Evolutionary conservation across 2,797 vertebrate genomes (phyloP).

Genomic region (Cryptoblepharus egeriae): DNA sequence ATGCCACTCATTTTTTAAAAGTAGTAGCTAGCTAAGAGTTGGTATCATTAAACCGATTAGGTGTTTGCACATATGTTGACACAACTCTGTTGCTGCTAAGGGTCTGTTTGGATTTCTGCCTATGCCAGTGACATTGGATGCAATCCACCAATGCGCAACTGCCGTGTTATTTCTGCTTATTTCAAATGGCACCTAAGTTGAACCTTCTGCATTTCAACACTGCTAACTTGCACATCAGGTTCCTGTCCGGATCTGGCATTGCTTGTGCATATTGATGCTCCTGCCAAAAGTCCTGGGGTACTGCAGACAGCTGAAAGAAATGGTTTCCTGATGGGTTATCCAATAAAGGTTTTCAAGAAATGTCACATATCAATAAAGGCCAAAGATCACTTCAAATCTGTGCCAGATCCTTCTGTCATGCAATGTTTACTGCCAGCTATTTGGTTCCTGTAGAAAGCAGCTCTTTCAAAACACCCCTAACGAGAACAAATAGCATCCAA

Average conservation of each 20-base stretch:
- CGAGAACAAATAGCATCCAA: constrained; percentile 41
- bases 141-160: neutral
- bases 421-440: constrained; percentile 47
- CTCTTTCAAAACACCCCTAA: constrained; percentile 44
- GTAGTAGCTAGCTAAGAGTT: constrained; percentile 7
- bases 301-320: constrained; percentile 42
- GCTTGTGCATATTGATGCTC: constrained; percentile 20
- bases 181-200: neutral
- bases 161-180: neutral
- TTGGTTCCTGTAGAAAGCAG: constrained; percentile 46
- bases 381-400: constrained; percentile 49
- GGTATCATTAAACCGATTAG: constrained; percentile 55
- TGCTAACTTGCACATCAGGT: neutral
- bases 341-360: constrained; percentile 65
- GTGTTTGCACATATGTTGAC: constrained; percentile 57
- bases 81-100: constrained; percentile 6
- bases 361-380: constrained; percentile 62
- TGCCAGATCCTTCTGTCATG: constrained; percentile 59
- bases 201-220: neutral
- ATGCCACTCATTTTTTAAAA: neutral
- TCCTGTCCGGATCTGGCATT: neutral
- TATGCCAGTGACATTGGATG: constrained; percentile 27
- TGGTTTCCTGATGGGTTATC: constrained; percentile 51
- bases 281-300: neutral
- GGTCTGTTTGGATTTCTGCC: constrained; percentile 47